Percentiles rank a stretch among this genome's conserved stretches.
phyloP scores from a whole-genome alignment of 1,140 invertebrate species.

The Babylonia areolata region DNA sequence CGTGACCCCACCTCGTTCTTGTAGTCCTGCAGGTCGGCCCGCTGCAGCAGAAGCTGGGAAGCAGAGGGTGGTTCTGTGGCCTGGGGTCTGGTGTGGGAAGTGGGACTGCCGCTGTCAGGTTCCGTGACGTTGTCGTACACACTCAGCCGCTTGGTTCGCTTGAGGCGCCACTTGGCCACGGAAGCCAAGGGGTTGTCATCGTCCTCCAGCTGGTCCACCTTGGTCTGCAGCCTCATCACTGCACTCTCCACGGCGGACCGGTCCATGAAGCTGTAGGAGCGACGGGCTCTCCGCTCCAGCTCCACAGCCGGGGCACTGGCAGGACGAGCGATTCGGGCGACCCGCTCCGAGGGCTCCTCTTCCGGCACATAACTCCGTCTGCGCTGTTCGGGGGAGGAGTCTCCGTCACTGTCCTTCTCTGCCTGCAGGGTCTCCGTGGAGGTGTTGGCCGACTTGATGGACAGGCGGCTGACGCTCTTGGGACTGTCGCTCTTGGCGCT shows the following conservation, averaged over 20 bases:
- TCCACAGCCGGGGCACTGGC: constrained; percentile 14
- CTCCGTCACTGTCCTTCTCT: constrained; percentile 62
- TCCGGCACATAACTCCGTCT: constrained; percentile 7
- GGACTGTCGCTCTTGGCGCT: constrained; percentile 67
- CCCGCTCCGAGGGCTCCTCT: neutral
- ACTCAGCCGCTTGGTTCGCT: constrained; percentile 56
- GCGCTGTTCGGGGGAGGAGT: constrained; percentile 56
- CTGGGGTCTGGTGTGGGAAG: constrained; percentile 32
- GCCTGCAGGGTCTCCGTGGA: constrained; percentile 70
- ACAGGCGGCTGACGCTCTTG: constrained; percentile 63
- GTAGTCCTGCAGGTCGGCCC: constrained; percentile 57
- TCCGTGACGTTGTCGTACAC: constrained; percentile 54
- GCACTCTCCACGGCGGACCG: constrained; percentile 31
- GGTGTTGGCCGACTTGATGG: constrained; percentile 68
- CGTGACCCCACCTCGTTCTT: constrained; percentile 67
- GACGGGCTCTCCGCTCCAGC: neutral
- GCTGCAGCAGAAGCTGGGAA: constrained; percentile 44
- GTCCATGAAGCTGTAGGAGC: constrained; percentile 37
- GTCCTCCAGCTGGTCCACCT: constrained; percentile 45
- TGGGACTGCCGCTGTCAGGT: constrained; percentile 21
- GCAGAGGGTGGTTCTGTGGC: neutral
- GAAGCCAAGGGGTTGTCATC: constrained; percentile 58
- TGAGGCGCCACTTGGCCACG: constrained; percentile 66
- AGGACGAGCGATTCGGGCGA: neutral
- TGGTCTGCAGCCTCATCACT: constrained; percentile 23